phyloP scores from a whole-genome alignment of 2,797 vertebrate species.

The Phoeniculus purpureus region DNA sequence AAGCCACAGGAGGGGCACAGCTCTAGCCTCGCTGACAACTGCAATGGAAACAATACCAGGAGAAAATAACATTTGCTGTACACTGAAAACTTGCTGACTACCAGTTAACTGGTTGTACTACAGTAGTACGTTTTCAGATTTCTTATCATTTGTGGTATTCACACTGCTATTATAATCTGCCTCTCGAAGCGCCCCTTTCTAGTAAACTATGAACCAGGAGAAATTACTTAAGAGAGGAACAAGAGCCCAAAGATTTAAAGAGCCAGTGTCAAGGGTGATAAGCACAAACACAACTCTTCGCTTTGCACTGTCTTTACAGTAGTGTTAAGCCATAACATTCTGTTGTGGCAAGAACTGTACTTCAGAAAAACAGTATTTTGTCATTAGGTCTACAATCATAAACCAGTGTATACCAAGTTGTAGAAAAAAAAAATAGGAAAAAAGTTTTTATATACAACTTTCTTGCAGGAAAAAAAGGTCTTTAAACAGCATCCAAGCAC shows the following conservation, averaged over 20 bases:
- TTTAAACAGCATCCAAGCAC: background rate
- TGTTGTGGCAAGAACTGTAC: rapidly evolving
- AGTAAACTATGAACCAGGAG: background rate
- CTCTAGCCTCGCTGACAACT: background rate
- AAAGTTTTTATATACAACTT: background rate
- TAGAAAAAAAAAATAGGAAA: background rate
- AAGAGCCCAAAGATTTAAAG: background rate
- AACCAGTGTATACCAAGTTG: background rate
- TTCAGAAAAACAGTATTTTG: background rate
- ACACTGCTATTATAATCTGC: rapidly evolving
- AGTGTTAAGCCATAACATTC: background rate
- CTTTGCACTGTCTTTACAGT: background rate
- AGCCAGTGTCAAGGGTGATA: background rate
- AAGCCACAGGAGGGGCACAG: background rate
- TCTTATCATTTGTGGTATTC: background rate
- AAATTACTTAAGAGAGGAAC: background rate
- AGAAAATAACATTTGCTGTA: background rate
- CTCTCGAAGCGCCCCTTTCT: background rate
- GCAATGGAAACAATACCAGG: background rate
- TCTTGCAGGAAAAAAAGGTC: background rate
- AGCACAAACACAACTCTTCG: background rate
- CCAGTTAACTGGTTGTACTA: background rate
- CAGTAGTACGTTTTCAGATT: background rate
- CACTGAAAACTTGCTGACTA: background rate
- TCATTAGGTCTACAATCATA: background rate